Percentiles rank a stretch among this genome's conserved stretches.
phyloP scores from a whole-genome alignment of 2,113 vertebrate genomes.

The Chlorocebus sabaeus region DNA sequence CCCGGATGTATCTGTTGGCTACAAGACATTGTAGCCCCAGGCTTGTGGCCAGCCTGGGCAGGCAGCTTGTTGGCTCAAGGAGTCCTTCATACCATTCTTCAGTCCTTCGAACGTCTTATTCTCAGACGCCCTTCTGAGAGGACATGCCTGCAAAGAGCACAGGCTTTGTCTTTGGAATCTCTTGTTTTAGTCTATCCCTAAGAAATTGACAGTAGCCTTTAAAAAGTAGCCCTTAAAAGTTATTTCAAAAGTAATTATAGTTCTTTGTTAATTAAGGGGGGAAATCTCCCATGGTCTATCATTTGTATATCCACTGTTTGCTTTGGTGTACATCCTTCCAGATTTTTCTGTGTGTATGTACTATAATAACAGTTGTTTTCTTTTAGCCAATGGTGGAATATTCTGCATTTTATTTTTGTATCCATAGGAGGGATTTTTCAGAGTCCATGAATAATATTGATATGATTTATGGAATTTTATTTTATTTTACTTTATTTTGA shows the following conservation, averaged over 20 bases:
- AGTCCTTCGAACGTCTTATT: no score
- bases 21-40: background rate
- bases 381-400: background rate
- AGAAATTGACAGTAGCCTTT: background rate
- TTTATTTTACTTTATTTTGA: background rate
- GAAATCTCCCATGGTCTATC: background rate
- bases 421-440: background rate
- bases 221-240: background rate
- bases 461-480: background rate
- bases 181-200: background rate
- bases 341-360: background rate
- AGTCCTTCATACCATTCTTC: background rate
- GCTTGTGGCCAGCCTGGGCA: conserved; percentile 17
- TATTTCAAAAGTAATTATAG: background rate
- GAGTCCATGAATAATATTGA: background rate
- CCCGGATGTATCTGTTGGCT: background rate
- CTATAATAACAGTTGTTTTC: background rate
- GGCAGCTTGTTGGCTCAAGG: background rate
- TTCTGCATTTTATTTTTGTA: background rate
- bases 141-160: background rate
- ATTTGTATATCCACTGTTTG: background rate
- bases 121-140: background rate
- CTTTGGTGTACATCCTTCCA: background rate
- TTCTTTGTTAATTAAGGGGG: background rate
- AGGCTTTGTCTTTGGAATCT: conserved; percentile 1